phyloP scores from a whole-genome alignment of 2,797 vertebrate genomes.

The Neomorphus geoffroyi region DNA sequence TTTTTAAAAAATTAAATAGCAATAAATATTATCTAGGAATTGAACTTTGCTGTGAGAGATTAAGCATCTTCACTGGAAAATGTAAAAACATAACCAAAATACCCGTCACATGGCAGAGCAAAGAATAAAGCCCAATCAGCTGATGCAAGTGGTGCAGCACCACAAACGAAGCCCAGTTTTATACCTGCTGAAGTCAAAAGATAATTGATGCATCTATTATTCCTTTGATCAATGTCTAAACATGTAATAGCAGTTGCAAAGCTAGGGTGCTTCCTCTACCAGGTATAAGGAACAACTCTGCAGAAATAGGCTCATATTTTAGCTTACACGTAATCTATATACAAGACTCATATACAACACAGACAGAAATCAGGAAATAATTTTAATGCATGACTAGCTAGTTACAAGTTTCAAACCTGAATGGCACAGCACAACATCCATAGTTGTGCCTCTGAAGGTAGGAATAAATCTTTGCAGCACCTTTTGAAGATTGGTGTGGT shows the following conservation, averaged over 20 bases:
- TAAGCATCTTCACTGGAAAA: neutral
- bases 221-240: neutral
- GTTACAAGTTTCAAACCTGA: slow-evolving; percentile 41
- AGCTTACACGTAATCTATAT: too few species aligned
- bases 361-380: neutral
- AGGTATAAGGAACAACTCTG: neutral
- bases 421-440: slow-evolving; percentile 2
- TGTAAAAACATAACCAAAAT: neutral
- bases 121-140: neutral
- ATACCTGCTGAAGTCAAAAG: neutral
- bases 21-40: neutral
- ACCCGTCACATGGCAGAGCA: neutral
- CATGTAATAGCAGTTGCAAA: neutral
- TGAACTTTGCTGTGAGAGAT: neutral
- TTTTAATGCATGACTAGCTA: neutral
- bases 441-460: slow-evolving; percentile 18
- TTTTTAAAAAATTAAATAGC: neutral
- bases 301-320: neutral
- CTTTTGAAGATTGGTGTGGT: neutral
- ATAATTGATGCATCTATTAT: slow-evolving; percentile 1
- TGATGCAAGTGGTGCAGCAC: neutral
- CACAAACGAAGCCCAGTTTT: neutral
- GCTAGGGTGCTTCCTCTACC: neutral
- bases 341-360: too few species aligned
- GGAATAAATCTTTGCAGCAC: neutral